Conservation (phyloP, 1,140 invertebrate genomes). For the Drosophila saltans region DNA sequence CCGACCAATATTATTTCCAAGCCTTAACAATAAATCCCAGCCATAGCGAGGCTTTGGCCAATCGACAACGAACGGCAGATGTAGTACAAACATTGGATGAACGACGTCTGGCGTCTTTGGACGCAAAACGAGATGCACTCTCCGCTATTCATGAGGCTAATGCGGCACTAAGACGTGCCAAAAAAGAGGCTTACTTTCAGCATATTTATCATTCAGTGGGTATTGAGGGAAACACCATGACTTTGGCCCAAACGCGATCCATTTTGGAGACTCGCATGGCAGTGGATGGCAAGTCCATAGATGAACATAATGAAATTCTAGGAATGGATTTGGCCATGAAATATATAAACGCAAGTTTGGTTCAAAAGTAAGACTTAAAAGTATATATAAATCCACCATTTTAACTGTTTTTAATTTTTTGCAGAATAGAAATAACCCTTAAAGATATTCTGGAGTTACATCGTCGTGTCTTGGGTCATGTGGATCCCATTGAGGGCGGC, state of each 20-base stretch:
- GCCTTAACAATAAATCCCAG: constrained; percentile 93
- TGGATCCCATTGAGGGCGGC: constrained; percentile 94
- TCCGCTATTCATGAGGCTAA: constrained; percentile 91
- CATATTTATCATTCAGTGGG: constrained; percentile 99
- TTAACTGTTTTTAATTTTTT: background rate
- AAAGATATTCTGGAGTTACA: constrained; percentile 97
- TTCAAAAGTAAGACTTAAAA: constrained; percentile 85
- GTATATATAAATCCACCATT: background rate
- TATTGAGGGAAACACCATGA: constrained; percentile 99
- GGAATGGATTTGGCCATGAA: constrained; percentile 97
- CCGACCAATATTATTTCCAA: constrained; percentile 93
- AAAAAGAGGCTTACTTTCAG: constrained; percentile 97
- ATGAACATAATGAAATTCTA: constrained; percentile 98
- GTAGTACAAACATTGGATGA: constrained; percentile 96
- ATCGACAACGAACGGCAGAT: constrained; percentile 92
- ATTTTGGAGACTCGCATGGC: constrained; percentile 97
- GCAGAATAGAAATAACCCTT: constrained; percentile 89
- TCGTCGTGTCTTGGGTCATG: constrained; percentile 95
- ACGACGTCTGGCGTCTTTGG: constrained; percentile 90
- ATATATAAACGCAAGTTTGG: constrained; percentile 96
- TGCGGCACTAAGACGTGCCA: constrained; percentile 91
- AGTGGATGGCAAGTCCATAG: constrained; percentile 96
- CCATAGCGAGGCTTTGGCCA: constrained; percentile 91
- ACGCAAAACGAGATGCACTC: constrained; percentile 92
- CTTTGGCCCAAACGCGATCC: constrained; percentile 94